phyloP scores from a whole-genome alignment of 2,113 vertebrate genomes.

The Prochilodus magdalenae region DNA sequence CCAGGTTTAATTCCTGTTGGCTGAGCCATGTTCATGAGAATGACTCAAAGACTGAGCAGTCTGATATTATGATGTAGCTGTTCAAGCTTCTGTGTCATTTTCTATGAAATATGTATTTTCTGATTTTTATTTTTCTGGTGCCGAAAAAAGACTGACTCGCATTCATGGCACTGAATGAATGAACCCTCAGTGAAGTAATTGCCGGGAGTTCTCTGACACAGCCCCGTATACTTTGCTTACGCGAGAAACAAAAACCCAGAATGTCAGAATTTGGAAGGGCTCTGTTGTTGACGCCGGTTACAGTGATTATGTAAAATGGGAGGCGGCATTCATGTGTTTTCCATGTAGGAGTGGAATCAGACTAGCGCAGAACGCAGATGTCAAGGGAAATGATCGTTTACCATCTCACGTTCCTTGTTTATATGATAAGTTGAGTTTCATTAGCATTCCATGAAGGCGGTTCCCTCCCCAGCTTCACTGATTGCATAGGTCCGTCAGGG shows the following conservation, averaged over 20 bases:
- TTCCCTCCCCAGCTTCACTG: neutral
- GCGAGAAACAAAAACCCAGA: neutral
- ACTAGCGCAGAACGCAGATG: constrained; percentile 1
- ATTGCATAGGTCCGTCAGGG: constrained; percentile 20
- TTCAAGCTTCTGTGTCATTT: too few species aligned
- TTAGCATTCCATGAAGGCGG: constrained; percentile 42
- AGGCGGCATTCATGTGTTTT: neutral
- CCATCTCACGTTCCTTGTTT: constrained; percentile 36
- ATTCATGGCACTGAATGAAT: too few species aligned
- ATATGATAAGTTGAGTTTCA: constrained; percentile 42
- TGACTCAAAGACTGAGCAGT: too few species aligned
- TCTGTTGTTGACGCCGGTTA: neutral
- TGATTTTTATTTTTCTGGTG: too few species aligned
- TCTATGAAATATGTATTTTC: too few species aligned
- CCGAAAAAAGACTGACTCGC: too few species aligned
- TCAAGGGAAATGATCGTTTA: constrained; percentile 34
- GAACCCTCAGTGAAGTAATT: too few species aligned
- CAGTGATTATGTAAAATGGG: neutral
- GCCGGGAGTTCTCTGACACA: too few species aligned
- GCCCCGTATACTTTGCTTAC: neutral
- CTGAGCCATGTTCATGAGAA: too few species aligned
- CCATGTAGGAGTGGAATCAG: neutral
- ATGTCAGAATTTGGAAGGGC: neutral
- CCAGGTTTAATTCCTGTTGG: too few species aligned
- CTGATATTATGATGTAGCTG: too few species aligned